phyloP scores from a whole-genome alignment of 2,113 vertebrate genomes.

The Eonycteris spelaea region DNA sequence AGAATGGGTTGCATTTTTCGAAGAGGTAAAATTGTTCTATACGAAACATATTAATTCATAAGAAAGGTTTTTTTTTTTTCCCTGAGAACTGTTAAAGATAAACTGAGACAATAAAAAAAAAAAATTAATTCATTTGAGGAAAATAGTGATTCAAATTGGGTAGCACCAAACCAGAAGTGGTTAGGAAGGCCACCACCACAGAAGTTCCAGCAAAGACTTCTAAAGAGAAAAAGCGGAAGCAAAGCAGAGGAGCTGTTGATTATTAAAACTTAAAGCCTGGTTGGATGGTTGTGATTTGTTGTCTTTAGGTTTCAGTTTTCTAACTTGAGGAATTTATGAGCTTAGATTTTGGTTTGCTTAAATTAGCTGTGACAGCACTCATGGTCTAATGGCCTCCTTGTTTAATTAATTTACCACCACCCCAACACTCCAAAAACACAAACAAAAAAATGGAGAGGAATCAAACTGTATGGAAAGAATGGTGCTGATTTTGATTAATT shows the following conservation, averaged over 20 bases:
- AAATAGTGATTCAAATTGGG: neutral
- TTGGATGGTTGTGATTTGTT: neutral
- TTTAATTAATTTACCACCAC: neutral
- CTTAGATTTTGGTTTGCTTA: neutral
- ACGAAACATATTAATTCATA: neutral
- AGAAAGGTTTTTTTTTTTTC: neutral
- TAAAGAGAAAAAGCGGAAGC: neutral
- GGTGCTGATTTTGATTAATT: neutral
- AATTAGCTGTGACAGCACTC: neutral
- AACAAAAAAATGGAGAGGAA: neutral
- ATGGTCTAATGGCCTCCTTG: neutral
- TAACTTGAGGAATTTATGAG: neutral
- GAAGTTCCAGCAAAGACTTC: neutral
- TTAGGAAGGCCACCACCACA: neutral
- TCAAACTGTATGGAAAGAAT: neutral
- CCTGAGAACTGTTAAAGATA: neutral
- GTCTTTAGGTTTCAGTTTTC: neutral
- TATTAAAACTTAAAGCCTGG: neutral
- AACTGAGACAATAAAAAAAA: neutral
- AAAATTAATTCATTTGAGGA: neutral
- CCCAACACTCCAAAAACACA: neutral
- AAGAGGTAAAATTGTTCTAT: neutral
- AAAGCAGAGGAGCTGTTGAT: neutral
- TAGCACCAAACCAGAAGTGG: accelerated
- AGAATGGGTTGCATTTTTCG: neutral